Percentiles rank a stretch among this genome's conserved stretches.
phyloP scores from a whole-genome alignment of 2,113 vertebrate genomes.

The Brachypodius melanocephalos region DNA sequence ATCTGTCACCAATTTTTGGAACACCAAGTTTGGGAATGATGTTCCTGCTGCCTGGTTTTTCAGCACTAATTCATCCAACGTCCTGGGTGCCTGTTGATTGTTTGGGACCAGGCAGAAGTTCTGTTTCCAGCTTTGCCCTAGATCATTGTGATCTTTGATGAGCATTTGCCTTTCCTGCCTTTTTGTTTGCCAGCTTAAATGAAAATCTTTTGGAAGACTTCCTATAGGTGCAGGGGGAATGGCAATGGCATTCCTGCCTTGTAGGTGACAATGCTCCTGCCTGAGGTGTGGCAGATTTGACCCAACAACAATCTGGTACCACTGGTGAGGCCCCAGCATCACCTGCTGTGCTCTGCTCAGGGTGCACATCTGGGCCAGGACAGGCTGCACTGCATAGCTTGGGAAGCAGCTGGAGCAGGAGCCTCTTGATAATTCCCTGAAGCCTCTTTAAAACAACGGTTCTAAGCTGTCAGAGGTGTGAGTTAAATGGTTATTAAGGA shows the following conservation, averaged over 20 bases:
- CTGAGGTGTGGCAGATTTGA: neutral
- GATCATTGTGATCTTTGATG: neutral
- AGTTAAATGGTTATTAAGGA: neutral
- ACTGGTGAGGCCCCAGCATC: neutral
- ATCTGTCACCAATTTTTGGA: neutral
- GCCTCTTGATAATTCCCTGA: neutral
- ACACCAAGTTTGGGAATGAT: neutral
- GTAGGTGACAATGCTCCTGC: fast-evolving
- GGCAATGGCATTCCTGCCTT: neutral
- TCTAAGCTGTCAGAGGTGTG: neutral
- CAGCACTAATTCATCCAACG: neutral
- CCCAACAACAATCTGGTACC: neutral
- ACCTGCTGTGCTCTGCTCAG: neutral
- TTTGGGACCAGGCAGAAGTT: neutral
- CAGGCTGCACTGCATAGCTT: neutral
- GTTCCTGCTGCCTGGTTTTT: neutral
- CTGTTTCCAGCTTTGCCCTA: neutral
- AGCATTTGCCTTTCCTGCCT: neutral
- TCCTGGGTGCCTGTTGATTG: neutral
- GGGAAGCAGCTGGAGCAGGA: neutral
- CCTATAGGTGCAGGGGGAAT: neutral
- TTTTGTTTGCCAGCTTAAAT: neutral
- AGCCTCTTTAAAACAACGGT: neutral
- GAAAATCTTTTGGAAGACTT: neutral
- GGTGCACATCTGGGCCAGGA: neutral